Conservation (phyloP, 2,113 vertebrate species). For the Austrofundulus limnaeus region DNA sequence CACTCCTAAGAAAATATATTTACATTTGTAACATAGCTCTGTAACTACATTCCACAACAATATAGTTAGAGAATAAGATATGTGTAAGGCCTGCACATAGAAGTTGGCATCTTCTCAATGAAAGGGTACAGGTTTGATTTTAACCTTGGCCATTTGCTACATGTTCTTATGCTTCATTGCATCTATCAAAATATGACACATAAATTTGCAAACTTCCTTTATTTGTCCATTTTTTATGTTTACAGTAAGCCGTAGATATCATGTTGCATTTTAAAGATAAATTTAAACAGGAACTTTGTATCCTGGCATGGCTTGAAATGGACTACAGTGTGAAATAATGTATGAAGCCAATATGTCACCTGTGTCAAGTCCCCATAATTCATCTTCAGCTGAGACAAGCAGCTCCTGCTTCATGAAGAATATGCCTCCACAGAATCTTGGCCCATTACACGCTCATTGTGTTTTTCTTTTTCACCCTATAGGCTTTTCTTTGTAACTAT, state of each 20-base stretch:
- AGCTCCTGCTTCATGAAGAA: constrained; percentile 66
- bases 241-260: not conserved
- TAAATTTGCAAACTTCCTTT: not conserved
- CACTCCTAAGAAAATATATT: too few species aligned
- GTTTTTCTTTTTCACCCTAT: constrained; percentile 51
- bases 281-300: constrained; percentile 49
- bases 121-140: not conserved
- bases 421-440: constrained; percentile 49
- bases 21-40: too few species aligned
- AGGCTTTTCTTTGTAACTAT: constrained; percentile 69
- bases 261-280: constrained; percentile 51
- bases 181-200: not conserved
- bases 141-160: not conserved
- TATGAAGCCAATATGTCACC: constrained; percentile 76
- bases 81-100: not conserved
- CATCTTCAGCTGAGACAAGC: constrained; percentile 64
- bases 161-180: not conserved
- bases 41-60: not conserved
- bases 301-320: constrained; percentile 62
- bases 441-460: constrained; percentile 57
- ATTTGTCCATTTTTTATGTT: not conserved
- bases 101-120: not conserved
- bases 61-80: not conserved
- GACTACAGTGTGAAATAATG: constrained; percentile 73
- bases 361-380: constrained; percentile 71